Base-by-base conservation (phyloP, 2,888 invertebrate species). In the Euplagia quadripunctaria region DNA sequence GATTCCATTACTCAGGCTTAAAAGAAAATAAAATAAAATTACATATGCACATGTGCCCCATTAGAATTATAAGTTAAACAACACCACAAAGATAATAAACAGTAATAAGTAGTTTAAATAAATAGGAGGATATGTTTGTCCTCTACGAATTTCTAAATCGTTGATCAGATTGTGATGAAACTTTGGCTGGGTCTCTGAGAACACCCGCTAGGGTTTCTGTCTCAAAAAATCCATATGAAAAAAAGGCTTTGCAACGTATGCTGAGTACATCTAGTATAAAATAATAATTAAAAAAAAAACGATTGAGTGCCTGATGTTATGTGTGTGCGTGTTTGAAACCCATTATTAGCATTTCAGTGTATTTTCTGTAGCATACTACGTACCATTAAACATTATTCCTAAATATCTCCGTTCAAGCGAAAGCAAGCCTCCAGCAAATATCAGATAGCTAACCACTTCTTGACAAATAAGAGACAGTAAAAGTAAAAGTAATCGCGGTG, bases 401-500 rank as follows among this genome's bases (percentile, higher is more conserved):
- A 31, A 61, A 61, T 31, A 61, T 4, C 12, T 20, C 42, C 6
- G 17, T 52, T 42, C 67, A 52, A 66, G 41, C 41, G 20, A 43
- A 55, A 43, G 68, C 68, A 8, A 20, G 12, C 52, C 17, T 16
- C 20, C 20, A 14, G 20, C 1, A 20, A 65, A 12, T 6, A 46
- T 5, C 6, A 52, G 14, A 11, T 16, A 46, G 46, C 16, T n/a
- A 20, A 68, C 68, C 42, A 52, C 42, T 52, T 42, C 42, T 42
- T 17, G 42, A 61, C 16, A 46, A 68, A 68, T 61, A 51, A 64
- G 72, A 73, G 43, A 58, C 64, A 74, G 64, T 51, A 74, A 76
- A 76, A 86, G 86, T 87, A 83, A 88, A 86, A 86, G 86, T 82
- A 63, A 77, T 58, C 71, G 72, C 86, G 85, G 85, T 85, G 87